Evolutionary conservation across 2,113 vertebrate genomes (phyloP).

Genomic region (Corydoras maculifer): DNA sequence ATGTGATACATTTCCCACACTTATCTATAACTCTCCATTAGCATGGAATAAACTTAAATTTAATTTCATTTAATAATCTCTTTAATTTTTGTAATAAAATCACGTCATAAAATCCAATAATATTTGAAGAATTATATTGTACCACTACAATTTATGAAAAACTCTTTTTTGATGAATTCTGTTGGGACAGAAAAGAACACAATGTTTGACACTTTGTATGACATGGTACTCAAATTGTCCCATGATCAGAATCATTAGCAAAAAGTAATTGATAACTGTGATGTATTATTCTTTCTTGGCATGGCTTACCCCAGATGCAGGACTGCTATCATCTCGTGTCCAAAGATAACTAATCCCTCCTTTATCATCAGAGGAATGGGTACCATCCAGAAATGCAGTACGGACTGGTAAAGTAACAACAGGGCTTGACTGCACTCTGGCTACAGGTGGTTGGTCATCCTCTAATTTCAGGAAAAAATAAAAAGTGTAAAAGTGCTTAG

Average conservation of each 20-base stretch:
- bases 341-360: constrained; percentile 82
- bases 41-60: too few species aligned
- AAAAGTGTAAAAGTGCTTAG: not conserved
- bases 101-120: too few species aligned
- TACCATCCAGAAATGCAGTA: constrained; percentile 82
- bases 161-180: too few species aligned
- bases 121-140: too few species aligned
- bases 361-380: constrained; percentile 87
- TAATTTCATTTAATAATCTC: too few species aligned
- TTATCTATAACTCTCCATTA: too few species aligned
- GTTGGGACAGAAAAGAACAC: too few species aligned
- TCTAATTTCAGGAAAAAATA: constrained; percentile 60
- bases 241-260: not conserved
- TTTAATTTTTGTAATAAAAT: too few species aligned
- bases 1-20: too few species aligned
- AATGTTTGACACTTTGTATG: too few species aligned
- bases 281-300: not conserved
- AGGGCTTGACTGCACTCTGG: constrained; percentile 75
- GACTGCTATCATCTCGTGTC: constrained; percentile 84
- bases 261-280: not conserved
- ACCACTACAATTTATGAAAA: too few species aligned
- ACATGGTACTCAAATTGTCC: not conserved
- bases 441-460: constrained; percentile 79
- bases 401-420: constrained; percentile 75
- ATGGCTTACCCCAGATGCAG: constrained; percentile 85